phyloP scores from a whole-genome alignment of 2,797 vertebrate genomes.

The Tachyglossus aculeatus region DNA sequence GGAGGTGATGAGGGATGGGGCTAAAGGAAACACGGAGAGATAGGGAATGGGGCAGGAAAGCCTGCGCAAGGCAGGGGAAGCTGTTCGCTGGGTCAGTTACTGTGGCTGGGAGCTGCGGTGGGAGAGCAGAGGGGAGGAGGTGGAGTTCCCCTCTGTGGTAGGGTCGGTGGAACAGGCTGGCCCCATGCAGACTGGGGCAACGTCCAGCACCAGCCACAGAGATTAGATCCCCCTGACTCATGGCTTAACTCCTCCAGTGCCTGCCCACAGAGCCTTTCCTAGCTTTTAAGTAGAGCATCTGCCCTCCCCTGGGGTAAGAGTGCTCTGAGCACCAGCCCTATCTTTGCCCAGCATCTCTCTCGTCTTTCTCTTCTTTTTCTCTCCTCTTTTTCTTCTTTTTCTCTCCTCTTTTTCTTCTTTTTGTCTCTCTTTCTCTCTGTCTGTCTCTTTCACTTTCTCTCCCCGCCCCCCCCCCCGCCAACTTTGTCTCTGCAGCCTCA shows the following conservation, averaged over 20 bases:
- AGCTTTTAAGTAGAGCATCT: background rate
- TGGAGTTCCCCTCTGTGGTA: slow-evolving; percentile 4
- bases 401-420: background rate
- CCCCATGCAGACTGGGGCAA: slow-evolving; percentile 20
- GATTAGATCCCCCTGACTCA: slow-evolving; percentile 51
- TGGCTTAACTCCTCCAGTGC: slow-evolving; percentile 48
- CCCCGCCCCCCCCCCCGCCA: background rate
- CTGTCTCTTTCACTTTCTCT: background rate
- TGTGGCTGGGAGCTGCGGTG: background rate
- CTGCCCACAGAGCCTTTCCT: slow-evolving; percentile 39
- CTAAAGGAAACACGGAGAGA: no score
- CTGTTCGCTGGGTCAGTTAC: background rate
- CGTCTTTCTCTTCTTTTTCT: background rate
- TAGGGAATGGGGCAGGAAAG: no score
- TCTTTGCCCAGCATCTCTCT: background rate
- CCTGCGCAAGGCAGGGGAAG: slow-evolving; percentile 4
- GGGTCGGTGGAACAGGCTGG: slow-evolving; percentile 60
- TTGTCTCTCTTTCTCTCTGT: background rate
- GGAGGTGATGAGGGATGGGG: background rate
- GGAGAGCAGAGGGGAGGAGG: background rate
- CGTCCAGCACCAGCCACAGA: slow-evolving; percentile 51
- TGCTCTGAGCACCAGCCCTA: background rate
- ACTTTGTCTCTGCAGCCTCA: background rate
- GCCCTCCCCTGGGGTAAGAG: background rate
- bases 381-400: background rate